Percentiles rank a stretch among this genome's conserved stretches.
Conservation (phyloP, 2,797 vertebrate species). For the Anas bahamensis region DNA sequence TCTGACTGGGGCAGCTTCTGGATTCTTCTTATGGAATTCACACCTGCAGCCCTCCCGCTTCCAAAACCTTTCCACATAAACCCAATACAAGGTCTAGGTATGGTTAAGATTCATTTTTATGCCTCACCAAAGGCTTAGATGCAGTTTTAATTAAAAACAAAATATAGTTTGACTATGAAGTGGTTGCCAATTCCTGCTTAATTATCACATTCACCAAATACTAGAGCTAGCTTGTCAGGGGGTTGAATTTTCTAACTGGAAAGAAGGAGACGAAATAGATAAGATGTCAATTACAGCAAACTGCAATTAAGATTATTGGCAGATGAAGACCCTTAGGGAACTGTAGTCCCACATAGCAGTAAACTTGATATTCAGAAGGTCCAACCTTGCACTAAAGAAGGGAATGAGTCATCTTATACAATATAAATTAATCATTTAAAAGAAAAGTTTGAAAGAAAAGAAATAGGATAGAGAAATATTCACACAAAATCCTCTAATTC, state of each 20-base stretch:
- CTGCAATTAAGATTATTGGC: slow-evolving; percentile 59
- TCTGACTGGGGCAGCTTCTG: neutral
- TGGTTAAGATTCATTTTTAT: neutral
- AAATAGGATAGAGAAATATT: neutral
- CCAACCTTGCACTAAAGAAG: slow-evolving; percentile 2
- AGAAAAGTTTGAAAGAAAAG: neutral
- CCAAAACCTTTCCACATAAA: neutral
- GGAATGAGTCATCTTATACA: neutral
- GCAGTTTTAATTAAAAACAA: neutral
- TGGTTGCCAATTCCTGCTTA: neutral
- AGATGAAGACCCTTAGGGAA: slow-evolving; percentile 33
- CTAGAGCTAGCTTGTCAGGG: neutral
- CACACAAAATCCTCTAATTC: neutral
- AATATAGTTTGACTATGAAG: neutral
- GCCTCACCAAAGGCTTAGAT: neutral
- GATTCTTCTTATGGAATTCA: neutral
- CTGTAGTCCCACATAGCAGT: neutral
- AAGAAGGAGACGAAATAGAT: slow-evolving; percentile 44
- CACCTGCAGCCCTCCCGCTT: neutral
- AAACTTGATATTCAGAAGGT: slow-evolving; percentile 38
- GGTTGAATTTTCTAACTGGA: slow-evolving; percentile 34
- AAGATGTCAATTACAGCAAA: slow-evolving; percentile 50
- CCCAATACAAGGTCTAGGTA: neutral
- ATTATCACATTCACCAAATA: slow-evolving; percentile 24
- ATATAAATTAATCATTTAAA: slow-evolving; percentile 18